phyloP scores from a whole-genome alignment of 2,888 invertebrate species.

The Scaptomyza flava region DNA sequence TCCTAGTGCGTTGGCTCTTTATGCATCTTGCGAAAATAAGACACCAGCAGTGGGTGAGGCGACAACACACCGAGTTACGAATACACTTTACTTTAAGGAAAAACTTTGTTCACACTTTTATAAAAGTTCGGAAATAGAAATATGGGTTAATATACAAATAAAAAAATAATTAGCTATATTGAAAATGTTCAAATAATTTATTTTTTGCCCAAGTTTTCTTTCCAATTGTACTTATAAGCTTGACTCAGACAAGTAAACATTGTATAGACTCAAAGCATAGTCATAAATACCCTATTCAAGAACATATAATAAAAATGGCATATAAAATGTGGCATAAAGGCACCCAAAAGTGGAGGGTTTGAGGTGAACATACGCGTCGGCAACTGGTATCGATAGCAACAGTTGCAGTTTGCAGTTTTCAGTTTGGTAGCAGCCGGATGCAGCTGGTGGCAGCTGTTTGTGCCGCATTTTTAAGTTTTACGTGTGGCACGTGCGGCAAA shows the following conservation, averaged over 20 bases:
- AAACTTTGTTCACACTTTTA: no score
- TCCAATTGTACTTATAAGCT: no score
- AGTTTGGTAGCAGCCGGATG: constrained; percentile 55
- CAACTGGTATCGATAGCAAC: constrained; percentile 73
- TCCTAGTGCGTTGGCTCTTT: no score
- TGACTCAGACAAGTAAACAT: constrained; percentile 7
- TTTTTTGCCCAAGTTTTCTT: no score
- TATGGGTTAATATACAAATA: no score
- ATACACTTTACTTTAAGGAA: constrained; percentile 20
- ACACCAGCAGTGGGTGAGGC: constrained; percentile 11
- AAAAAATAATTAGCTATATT: no score
- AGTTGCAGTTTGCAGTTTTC: constrained; percentile 62
- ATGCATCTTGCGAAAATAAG: constrained; percentile 32
- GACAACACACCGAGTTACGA: background rate
- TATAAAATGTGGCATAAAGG: constrained; percentile 56
- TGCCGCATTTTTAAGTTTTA: constrained; percentile 78
- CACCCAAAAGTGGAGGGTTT: background rate
- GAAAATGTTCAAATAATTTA: no score
- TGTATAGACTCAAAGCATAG: constrained; percentile 32
- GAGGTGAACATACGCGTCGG: constrained; percentile 19
- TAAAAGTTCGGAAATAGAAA: no score
- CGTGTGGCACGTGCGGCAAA: constrained; percentile 78
- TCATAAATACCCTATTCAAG: constrained; percentile 49
- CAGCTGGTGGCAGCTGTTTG: constrained; percentile 66
- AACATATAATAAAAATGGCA: constrained; percentile 50